Percentiles rank a stretch among this genome's conserved stretches.
phyloP scores from a whole-genome alignment of 2,797 vertebrate genomes.

The Phaenicophaeus curvirostris region DNA sequence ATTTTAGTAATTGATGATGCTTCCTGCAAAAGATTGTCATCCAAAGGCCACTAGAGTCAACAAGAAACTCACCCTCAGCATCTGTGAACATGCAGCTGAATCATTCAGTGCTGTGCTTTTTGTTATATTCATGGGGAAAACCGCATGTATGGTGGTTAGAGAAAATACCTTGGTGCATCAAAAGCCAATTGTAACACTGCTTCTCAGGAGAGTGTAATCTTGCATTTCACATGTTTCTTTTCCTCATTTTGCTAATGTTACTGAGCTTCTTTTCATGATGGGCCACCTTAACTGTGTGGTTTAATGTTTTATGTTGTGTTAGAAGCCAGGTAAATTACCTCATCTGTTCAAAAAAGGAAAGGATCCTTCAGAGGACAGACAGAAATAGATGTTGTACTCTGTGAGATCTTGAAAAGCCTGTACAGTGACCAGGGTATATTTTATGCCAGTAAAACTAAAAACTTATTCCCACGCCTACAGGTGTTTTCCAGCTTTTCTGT shows the following conservation, averaged over 20 bases:
- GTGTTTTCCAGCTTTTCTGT: conserved; percentile 44
- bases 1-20: background rate
- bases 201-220: background rate
- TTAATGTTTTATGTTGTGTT: background rate
- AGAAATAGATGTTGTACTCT: background rate
- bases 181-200: background rate
- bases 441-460: conserved; percentile 9
- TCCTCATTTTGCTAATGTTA: background rate
- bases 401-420: background rate
- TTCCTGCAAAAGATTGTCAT: background rate
- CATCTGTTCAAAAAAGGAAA: background rate
- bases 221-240: background rate
- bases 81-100: background rate
- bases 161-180: background rate
- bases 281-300: background rate
- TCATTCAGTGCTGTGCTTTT: background rate
- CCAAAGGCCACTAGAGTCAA: background rate
- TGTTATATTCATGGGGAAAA: background rate
- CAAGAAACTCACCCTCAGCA: background rate
- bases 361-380: background rate
- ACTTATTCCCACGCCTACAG: conserved; percentile 24
- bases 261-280: background rate
- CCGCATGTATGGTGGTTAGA: too few species aligned
- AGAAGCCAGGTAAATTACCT: background rate
- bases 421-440: background rate